A percentile compares a stretch with the other conserved stretches of the same genome.
These are phyloP conservation scores for Noturus placidus DNA, from an alignment of 2,113 vertebrate genomes.

Conservation along the genomic window DNA sequence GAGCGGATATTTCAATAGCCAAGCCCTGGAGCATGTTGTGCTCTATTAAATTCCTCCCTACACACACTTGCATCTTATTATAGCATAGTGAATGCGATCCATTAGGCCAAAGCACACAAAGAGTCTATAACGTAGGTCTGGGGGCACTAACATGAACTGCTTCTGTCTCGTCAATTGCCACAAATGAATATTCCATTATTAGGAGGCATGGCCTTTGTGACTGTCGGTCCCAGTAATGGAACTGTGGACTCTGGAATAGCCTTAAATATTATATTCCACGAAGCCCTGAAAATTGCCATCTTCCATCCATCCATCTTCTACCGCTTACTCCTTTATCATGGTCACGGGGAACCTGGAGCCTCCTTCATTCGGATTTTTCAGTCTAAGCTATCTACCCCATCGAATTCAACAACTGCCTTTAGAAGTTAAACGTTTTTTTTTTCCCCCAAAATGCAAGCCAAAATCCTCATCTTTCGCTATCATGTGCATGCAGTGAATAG, in stretches of 20 bases:
- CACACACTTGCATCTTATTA: conserved; percentile 12
- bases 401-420: background rate
- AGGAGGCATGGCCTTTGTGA: background rate
- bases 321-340: too few relatives aligned
- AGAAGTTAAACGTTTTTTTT: too few relatives aligned
- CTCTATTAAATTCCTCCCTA: conserved; percentile 14
- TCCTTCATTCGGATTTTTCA: background rate
- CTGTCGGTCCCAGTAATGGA: background rate
- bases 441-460: too few relatives aligned
- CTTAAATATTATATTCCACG: background rate
- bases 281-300: background rate
- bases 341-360: too few relatives aligned
- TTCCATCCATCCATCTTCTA: too few relatives aligned
- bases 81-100: background rate
- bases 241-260: background rate
- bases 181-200: background rate
- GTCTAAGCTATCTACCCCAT: background rate
- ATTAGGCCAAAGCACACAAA: conserved; percentile 26
- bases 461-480: background rate
- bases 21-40: conserved; percentile 19
- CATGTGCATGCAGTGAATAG: background rate
- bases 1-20: background rate
- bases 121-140: conserved; percentile 1
- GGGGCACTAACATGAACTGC: background rate
- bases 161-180: background rate